Evolutionary conservation across 2,113 vertebrate genomes (phyloP), one percentile per base, ranked within the genome.

Genomic region (Chascanopsetta lugubris): DNA sequence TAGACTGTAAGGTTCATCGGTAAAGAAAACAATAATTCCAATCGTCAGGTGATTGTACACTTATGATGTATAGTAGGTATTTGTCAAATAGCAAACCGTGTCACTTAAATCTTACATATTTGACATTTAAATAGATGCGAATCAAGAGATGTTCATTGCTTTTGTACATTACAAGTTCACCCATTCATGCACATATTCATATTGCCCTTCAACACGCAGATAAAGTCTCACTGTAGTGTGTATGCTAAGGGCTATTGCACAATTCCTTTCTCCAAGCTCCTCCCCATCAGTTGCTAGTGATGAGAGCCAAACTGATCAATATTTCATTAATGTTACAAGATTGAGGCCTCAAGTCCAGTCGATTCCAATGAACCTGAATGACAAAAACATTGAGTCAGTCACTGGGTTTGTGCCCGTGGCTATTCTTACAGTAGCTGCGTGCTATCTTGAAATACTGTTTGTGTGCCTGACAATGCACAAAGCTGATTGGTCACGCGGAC

Each of bases 261-360:
- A 40, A 42, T 53, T 65, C 7, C 25, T 22, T 32, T 59, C 55
- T 65, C 50, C 8, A 53, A 66, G 51, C 65, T 63, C 67, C 72
- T 69, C 69, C 65, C 71, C 34, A 17, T 67, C 70, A 75, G 61
- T 68, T 3, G 25, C 60, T 54, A 50, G 54, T 66, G 65, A 70
- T 62, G 32, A 54, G 70, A 76, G 36, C 51, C n/a, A 11, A 18
- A 18, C 5, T 3, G 59, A 50, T 88, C 85, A 66, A 88, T 90
- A 88, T 72, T 78, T 84, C 70, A 85, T 90, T 87, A 84, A 80
- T 85, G 75, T 54, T 79, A 75, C 76, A 56, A 68, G 65, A 83
- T 62, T 60, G 75, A 79, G 54, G 59, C 30, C 22, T 73, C 48
- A 26, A 46, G 54, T 59, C 54, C 38, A 69, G 38, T 81, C 70